Evolutionary conservation across 2,113 vertebrate species (phyloP).

Genomic region (Greenwoodochromis staneri): DNA sequence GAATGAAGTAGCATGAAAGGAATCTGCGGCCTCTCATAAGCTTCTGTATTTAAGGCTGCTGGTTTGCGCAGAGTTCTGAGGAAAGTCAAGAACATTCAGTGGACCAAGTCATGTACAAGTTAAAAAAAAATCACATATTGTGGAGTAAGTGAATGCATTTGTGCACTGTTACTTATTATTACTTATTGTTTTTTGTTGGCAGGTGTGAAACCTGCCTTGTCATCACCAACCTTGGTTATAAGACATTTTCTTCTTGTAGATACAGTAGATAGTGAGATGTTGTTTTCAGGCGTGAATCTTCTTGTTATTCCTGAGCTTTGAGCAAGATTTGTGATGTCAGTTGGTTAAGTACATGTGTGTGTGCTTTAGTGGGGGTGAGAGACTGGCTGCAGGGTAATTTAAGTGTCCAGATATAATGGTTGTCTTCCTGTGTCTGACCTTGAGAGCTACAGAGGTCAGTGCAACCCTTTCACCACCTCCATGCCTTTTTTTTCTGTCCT

Average conservation of each 20-base stretch:
- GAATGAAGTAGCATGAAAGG: slow-evolving; percentile 42
- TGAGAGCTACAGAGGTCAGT: slow-evolving; percentile 6
- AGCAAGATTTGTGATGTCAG: slow-evolving; percentile 42
- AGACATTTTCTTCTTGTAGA: background rate
- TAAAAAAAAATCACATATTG: background rate
- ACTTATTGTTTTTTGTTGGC: background rate
- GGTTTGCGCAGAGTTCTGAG: background rate
- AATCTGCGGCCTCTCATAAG: slow-evolving; percentile 28
- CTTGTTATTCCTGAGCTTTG: background rate
- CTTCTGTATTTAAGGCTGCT: slow-evolving; percentile 17
- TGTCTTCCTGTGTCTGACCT: slow-evolving; percentile 34
- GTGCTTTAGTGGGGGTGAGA: background rate
- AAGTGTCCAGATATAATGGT: slow-evolving; percentile 25
- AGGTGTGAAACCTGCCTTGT: background rate
- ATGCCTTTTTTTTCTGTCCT: background rate
- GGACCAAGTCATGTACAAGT: background rate
- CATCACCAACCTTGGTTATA: background rate
- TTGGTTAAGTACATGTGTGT: slow-evolving; percentile 6
- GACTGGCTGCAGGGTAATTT: background rate
- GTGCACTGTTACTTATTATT: background rate
- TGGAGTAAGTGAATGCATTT: background rate
- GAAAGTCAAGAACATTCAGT: background rate
- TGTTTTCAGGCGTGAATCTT: slow-evolving; percentile 6
- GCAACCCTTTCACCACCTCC: slow-evolving; percentile 6
- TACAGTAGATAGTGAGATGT: background rate